Base-by-base conservation (phyloP, 1,140 invertebrate genomes). In the Musca vetustissima region DNA sequence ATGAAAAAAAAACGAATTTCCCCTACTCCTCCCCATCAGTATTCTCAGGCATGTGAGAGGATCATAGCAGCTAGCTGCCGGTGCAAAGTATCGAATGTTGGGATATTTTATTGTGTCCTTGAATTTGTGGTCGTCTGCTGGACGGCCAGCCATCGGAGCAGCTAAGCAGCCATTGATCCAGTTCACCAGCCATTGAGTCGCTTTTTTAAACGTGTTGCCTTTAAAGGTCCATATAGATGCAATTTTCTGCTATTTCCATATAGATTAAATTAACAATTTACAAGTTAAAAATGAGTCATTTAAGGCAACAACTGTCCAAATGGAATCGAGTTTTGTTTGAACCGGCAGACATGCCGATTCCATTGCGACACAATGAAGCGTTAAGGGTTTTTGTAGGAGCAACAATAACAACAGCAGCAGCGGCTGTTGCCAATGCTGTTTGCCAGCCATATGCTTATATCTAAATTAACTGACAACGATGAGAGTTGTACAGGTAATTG, bases 1-100 rank as follows among this genome's bases (percentile, higher is more conserved):
- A 78, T 78, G 77, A 73, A 78, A 78, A 78, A 75, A 61, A 36
- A n/a, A n/a, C n/a, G n/a, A n/a, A n/a, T n/a, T n/a, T n/a, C 57
- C 28, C 17, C 13, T 4, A 21, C 24, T 24, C 21, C 52, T 11
- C 52, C 1, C 36, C 36, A 28, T 43, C 36, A 43, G 3, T 28
- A 28, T n/a, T n/a, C n/a, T n/a, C n/a, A 28, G 11, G 36, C 36
- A 43, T 43, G 36, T 43, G 36, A 43, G 36, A 43, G 36, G 36
- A 43, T 43, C 36, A 13, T 43, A 9, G 3, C 28, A 28, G 3
- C 28, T 28, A 28, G 28, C 8, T 28, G 28, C 28, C 19, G 50
- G 6, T 19, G 22, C 6, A 55, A n/a, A n/a, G n/a, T n/a, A n/a
- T n/a, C n/a, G n/a, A n/a, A n/a, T 55, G 1, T n/a, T 17, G 2